Evolutionary conservation across 2,888 invertebrate genomes (phyloP).

Genomic region (Trichacis sp.): DNA sequence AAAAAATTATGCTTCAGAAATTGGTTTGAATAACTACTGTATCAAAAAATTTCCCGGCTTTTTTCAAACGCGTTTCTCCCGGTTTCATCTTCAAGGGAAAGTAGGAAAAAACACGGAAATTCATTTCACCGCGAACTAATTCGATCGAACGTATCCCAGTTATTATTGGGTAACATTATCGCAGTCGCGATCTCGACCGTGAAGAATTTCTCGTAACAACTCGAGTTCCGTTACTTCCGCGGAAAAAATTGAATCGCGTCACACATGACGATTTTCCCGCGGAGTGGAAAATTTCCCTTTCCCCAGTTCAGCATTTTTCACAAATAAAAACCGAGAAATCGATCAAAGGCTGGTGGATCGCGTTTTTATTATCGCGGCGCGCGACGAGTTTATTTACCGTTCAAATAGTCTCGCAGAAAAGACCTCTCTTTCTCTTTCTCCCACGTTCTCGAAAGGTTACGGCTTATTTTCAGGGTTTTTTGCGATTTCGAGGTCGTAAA

Average conservation of each 20-base stretch:
- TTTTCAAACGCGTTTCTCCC: no score
- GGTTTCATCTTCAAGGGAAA: no score
- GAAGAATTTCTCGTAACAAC: background rate
- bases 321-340: background rate
- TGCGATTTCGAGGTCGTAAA: slow-evolving; percentile 51
- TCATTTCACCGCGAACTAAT: no score
- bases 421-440: slow-evolving; percentile 44
- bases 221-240: background rate
- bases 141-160: no score
- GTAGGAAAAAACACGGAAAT: no score
- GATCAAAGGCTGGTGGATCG: background rate
- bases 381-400: slow-evolving; percentile 17
- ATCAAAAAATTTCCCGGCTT: no score
- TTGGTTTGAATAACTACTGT: no score
- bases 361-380: background rate
- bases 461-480: slow-evolving; percentile 52
- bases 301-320: no score
- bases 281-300: no score
- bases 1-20: no score
- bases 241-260: background rate
- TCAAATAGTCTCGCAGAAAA: slow-evolving; percentile 26
- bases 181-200: background rate
- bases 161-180: background rate
- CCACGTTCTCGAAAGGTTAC: slow-evolving; percentile 57
- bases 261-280: no score